Evolutionary conservation across 2,113 vertebrate species (phyloP).

Genomic region (Erpornis zantholeuca): DNA sequence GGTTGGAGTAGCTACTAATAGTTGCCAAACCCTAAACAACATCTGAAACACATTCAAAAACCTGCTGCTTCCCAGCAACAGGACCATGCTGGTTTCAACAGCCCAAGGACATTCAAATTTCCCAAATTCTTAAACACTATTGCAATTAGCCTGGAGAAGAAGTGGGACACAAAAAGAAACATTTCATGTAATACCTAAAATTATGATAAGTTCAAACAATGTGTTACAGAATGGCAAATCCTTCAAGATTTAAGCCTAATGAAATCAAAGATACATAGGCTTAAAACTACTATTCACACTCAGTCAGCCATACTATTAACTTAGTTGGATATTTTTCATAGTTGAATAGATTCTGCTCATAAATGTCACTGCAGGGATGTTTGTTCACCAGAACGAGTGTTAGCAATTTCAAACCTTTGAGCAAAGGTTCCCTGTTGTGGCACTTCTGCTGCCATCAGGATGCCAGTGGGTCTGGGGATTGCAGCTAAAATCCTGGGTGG

Average conservation of each 20-base stretch:
- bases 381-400: neutral
- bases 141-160: neutral
- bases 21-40: neutral
- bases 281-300: neutral
- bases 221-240: neutral
- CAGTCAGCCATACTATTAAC: constrained; percentile 24
- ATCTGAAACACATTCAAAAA: neutral
- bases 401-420: constrained; percentile 45
- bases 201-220: neutral
- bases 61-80: neutral
- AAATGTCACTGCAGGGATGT: constrained; percentile 41
- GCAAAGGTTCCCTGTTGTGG: neutral
- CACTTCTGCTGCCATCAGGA: neutral
- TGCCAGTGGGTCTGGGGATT: neutral
- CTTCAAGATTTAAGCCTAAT: constrained; percentile 40
- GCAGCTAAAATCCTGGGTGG: neutral
- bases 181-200: constrained; percentile 2
- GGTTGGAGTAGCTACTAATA: neutral
- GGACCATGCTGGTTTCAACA: neutral
- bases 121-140: neutral
- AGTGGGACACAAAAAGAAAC: neutral
- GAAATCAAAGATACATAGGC: constrained; percentile 1
- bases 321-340: constrained; percentile 1
- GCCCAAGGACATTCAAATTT: neutral
- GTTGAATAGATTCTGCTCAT: constrained; percentile 6